Evolutionary conservation across 2,888 invertebrate genomes (phyloP), one percentile per base, ranked within the genome.

Genomic region (Drosophila borealis): DNA sequence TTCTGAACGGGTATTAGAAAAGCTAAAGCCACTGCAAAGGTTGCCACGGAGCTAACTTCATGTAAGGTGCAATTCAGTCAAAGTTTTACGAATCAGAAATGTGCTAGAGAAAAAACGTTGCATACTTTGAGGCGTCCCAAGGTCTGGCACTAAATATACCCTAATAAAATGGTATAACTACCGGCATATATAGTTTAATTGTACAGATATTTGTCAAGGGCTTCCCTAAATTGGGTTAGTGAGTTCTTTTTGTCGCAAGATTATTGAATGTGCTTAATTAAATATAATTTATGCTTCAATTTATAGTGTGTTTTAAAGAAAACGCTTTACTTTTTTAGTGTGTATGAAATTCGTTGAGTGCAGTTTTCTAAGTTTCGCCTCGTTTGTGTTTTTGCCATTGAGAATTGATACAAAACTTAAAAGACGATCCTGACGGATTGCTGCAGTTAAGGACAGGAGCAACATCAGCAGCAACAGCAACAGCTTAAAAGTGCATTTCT

Each of bases 401-500:
- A 46, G 60, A 71, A 70, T 73, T 65, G 78, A 80, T 71, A 60
- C 54, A 50, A 59, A 55, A 66, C 36, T 51, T 19, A 53, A 64
- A 67, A 57, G 64, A 45, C 65, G 44, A 33, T 73, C 68, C 79
- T 81, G 87, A 79, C 77, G 83, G 79, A 83, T 88, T 71, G 73
- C 69, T 73, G 63, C 73, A 67, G 65, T 57, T 73, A 68, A 62
- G 63, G 66, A 71, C 48, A 53, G 61, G 14, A 60, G 57, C 61
- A 62, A 41, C 36, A 60, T 10, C 66, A 61, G 51, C 37, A 57
- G 14, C 60, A 70, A 53, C 51, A 60, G 65, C 70, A 74, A 74
- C 71, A 80, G 81, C 84, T 86, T 88, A 81, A 83, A 84, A 84
- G 87, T 85, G 81, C 89, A 85, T 88, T 88, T 85, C 89, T 81